phyloP scores from a whole-genome alignment of 2,113 vertebrate species.

The Cochlearius cochlearius region DNA sequence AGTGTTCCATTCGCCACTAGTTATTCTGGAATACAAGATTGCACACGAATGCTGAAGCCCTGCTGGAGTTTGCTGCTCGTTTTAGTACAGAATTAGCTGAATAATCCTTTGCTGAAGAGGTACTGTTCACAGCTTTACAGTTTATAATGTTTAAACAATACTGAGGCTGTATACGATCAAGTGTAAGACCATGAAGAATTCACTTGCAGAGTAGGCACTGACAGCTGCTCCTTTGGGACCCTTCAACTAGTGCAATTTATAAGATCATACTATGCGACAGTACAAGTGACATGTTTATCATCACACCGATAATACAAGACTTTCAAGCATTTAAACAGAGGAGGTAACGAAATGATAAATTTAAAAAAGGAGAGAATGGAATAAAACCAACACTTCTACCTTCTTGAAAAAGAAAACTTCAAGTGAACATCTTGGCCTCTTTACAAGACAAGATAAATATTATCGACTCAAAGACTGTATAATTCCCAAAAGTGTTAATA shows the following conservation, averaged over 20 bases:
- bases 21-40: neutral
- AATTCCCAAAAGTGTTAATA: neutral
- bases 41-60: neutral
- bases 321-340: neutral
- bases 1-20: neutral
- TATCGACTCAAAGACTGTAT: neutral
- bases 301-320: neutral
- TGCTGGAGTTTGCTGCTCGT: neutral
- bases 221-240: neutral
- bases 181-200: neutral
- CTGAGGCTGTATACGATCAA: neutral
- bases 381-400: neutral
- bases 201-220: neutral
- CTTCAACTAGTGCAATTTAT: neutral
- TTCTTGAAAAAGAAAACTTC: neutral
- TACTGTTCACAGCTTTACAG: neutral
- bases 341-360: neutral
- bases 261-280: neutral
- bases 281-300: neutral
- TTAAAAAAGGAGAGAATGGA: neutral
- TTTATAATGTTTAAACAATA: neutral
- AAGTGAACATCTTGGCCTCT: slow-evolving; percentile 1
- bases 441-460: slow-evolving; percentile 1
- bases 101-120: neutral
- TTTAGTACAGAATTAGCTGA: neutral